These are phyloP conservation scores for Callitettix versicolor DNA, from an alignment of 1,140 invertebrate genomes.

Conservation along the genomic window DNA sequence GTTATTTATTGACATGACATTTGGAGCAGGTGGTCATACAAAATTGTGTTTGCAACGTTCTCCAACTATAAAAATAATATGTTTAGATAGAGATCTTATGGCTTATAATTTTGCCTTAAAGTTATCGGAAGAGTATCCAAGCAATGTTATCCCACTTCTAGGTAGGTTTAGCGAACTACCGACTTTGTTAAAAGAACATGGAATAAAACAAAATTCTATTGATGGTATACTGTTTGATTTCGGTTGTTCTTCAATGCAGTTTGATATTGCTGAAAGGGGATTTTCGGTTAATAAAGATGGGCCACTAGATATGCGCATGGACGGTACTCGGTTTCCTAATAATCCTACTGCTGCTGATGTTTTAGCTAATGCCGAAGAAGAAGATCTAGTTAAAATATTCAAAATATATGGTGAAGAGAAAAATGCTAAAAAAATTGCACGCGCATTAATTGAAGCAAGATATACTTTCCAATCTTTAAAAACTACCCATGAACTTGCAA, in stretches of 20 bases:
- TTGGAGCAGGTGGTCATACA: slow-evolving; percentile 87
- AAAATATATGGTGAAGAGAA: slow-evolving; percentile 89
- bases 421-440: slow-evolving; percentile 72
- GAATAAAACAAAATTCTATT: slow-evolving; percentile 51
- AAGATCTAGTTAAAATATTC: slow-evolving; percentile 69
- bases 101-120: slow-evolving; percentile 55
- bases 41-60: slow-evolving; percentile 43
- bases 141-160: slow-evolving; percentile 60
- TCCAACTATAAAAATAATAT: slow-evolving; percentile 51
- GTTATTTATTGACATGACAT: slow-evolving; percentile 78
- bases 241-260: slow-evolving; percentile 94
- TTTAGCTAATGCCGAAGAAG: slow-evolving; percentile 63
- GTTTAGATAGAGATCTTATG: slow-evolving; percentile 79
- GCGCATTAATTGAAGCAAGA: slow-evolving; percentile 78
- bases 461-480: slow-evolving; percentile 66
- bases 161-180: slow-evolving; percentile 84
- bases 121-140: slow-evolving; percentile 52
- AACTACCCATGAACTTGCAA: slow-evolving; percentile 73
- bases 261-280: slow-evolving; percentile 67
- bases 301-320: slow-evolving; percentile 93
- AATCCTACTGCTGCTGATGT: slow-evolving; percentile 77
- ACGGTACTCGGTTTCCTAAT: slow-evolving; percentile 55
- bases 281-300: slow-evolving; percentile 78
- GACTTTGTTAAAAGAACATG: slow-evolving; percentile 45
- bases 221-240: slow-evolving; percentile 88